phyloP scores from a whole-genome alignment of 2,113 vertebrate genomes.

The Zeus faber region DNA sequence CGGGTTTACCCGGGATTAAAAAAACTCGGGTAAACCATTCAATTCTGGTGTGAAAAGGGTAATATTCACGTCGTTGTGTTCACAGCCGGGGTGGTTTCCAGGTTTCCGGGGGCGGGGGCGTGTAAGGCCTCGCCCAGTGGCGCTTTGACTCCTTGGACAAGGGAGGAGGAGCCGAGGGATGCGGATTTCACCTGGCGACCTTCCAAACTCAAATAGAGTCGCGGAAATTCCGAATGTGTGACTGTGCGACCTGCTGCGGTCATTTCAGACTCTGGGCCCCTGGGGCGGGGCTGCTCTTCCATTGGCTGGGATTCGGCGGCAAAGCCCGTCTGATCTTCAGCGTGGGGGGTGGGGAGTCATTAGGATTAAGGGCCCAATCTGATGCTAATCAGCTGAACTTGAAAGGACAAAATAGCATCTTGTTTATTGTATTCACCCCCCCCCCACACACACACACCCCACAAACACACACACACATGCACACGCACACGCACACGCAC shows the following conservation, averaged over 20 bases:
- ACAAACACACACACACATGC: constrained; percentile 5
- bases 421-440: constrained; percentile 23
- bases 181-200: neutral
- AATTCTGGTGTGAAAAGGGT: too few relatives aligned
- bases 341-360: constrained; percentile 52
- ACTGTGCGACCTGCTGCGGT: constrained; percentile 6
- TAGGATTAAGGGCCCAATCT: constrained; percentile 61
- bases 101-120: too few relatives aligned
- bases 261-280: constrained; percentile 17
- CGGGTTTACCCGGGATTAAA: too few relatives aligned
- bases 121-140: too few relatives aligned
- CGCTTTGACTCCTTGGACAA: too few relatives aligned
- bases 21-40: too few relatives aligned
- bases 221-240: constrained; percentile 4
- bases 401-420: constrained; percentile 30
- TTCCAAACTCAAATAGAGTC: constrained; percentile 13
- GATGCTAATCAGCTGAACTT: constrained; percentile 53
- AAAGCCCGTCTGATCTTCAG: constrained; percentile 44
- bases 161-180: too few relatives aligned
- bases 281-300: constrained; percentile 4
- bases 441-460: constrained; percentile 24
- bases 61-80: too few relatives aligned
- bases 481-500: neutral
- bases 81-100: too few relatives aligned
- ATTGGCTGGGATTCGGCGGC: constrained; percentile 35